Conservation (phyloP, 1,140 invertebrate genomes). For the Diprion similis region DNA sequence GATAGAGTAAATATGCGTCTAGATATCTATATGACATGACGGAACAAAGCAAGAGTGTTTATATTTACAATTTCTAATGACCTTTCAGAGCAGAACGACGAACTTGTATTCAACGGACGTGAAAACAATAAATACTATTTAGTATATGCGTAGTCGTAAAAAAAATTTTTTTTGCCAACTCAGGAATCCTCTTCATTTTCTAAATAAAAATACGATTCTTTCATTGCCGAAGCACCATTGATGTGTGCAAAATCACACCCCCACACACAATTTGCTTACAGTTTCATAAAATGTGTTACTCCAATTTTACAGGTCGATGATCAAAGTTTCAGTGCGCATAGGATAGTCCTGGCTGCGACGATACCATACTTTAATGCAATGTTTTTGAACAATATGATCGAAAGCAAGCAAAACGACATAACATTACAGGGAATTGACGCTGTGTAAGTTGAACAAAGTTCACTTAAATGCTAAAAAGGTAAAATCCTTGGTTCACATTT, state of each 20-base stretch:
- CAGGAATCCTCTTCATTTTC: too few species aligned
- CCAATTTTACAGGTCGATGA: conserved; percentile 74
- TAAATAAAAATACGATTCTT: too few species aligned
- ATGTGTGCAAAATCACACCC: not conserved
- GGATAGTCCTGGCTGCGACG: conserved; percentile 84
- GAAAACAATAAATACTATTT: too few species aligned
- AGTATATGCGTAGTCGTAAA: too few species aligned
- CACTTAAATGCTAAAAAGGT: not conserved
- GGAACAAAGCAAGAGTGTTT: not conserved
- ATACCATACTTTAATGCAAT: conserved; percentile 93
- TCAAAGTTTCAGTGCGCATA: conserved; percentile 81
- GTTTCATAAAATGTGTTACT: conserved; percentile 21
- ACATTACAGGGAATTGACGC: conserved; percentile 83
- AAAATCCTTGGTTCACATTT: conserved; percentile 9
- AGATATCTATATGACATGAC: not conserved
- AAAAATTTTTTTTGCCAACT: too few species aligned
- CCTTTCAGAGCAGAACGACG: too few species aligned
- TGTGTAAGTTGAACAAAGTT: conserved; percentile 61
- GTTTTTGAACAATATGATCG: conserved; percentile 90
- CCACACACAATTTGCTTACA: conserved; percentile 26
- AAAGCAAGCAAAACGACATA: conserved; percentile 84
- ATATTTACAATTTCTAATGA: not conserved
- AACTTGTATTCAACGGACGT: not conserved
- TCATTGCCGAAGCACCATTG: not conserved
- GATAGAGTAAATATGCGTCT: not conserved